Base-by-base conservation (phyloP, 2,797 vertebrate species). In the Amblyopsis hoosieri region DNA sequence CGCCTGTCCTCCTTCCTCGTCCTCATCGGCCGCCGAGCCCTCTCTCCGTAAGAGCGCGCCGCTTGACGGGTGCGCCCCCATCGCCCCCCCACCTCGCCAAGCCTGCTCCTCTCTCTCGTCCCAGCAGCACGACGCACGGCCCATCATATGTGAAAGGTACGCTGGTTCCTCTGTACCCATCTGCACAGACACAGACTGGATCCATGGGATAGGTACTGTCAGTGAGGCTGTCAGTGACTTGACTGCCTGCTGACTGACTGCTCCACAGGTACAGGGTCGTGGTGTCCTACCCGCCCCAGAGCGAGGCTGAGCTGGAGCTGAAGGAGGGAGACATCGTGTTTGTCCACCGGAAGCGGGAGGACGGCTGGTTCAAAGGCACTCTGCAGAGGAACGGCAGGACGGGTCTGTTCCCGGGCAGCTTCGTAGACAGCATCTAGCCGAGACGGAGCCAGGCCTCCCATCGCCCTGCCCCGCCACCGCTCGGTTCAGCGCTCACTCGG, bases 281-380 rank as follows among this genome's bases (percentile, higher is more conserved):
- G 90, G 97, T 99, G 29, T 98, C 98, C 6, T 99, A 99, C 76
- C 98, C 98, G 73, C 97, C 98, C 12, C 98, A 99, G 90, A 99
- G 97, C 0, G 98, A 99, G 86, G 97, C 97, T 0, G 98, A 99
- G 89, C 95, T 99, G 86, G 98, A 99, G 81, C 96, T 99, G 33
- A 99, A 98, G 86, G 98, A 99, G 89, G 98, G 98, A 12, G 97
- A 99, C 85, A 93, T 99, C 57, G 98, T 99, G 81, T 99, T 99
- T 49, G 97, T 99, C 31, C 97, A 99, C 92, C 95, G 95, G 83
- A 99, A 99, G 69, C 87, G 96, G 1, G 98, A 99, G 75, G 98
- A 99, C 17, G 98, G 98, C 88, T 99, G 98, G 98, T 99, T 98
- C 89, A 99, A 99, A 93, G 98, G 98, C 81, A 99, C 98, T 0